Evolutionary conservation across 2,888 invertebrate genomes (phyloP).

Genomic region (Sipha maydis): DNA sequence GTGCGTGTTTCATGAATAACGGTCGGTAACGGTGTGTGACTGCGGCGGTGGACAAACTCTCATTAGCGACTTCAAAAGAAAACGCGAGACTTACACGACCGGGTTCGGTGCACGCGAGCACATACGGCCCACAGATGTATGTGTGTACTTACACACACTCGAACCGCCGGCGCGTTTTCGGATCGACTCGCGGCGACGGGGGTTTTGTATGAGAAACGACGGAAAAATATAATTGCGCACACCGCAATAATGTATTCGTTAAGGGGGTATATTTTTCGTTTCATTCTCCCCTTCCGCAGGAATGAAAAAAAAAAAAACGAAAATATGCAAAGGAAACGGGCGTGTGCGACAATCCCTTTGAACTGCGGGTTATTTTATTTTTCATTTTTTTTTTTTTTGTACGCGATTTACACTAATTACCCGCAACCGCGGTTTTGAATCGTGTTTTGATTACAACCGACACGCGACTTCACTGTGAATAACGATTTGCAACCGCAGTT

Average conservation of each 20-base stretch:
- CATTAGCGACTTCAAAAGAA: slow-evolving; percentile 62
- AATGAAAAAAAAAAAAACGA: neutral
- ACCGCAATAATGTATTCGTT: slow-evolving; percentile 54
- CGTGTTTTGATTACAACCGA: slow-evolving; percentile 54
- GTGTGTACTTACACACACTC: no score
- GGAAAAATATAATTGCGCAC: slow-evolving; percentile 53
- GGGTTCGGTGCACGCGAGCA: neutral
- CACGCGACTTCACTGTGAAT: slow-evolving; percentile 60
- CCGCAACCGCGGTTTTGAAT: slow-evolving; percentile 46
- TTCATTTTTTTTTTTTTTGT: no score
- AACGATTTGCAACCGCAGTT: slow-evolving; percentile 31
- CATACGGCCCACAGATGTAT: no score
- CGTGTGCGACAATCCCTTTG: slow-evolving; percentile 43
- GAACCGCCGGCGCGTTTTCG: neutral
- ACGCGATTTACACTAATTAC: slow-evolving; percentile 54
- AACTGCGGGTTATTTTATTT: slow-evolving; percentile 20
- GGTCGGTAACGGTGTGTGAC: no score
- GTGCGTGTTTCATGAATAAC: no score
- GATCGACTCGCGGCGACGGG: neutral
- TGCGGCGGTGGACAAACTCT: slow-evolving; percentile 36
- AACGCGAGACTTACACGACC: slow-evolving; percentile 37
- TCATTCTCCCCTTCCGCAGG: neutral
- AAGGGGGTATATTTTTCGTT: slow-evolving; percentile 36
- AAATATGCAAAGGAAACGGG: slow-evolving; percentile 43
- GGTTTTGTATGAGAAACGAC: neutral